phyloP scores from a whole-genome alignment of 2,113 vertebrate genomes.

The Prionailurus bengalensis region DNA sequence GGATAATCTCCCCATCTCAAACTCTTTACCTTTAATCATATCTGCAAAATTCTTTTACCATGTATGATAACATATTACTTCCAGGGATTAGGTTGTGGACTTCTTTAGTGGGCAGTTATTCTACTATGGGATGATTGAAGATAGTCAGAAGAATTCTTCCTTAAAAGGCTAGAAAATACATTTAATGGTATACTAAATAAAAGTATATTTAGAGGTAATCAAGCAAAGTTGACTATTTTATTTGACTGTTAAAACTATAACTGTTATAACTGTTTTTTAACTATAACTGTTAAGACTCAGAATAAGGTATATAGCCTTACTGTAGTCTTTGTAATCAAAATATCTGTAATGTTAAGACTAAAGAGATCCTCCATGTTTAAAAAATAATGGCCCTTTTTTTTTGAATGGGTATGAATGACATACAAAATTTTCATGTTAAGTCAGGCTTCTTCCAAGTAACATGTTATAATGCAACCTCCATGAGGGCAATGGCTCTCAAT shows the following conservation, averaged over 20 bases:
- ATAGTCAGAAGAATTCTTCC: not conserved
- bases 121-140: not conserved
- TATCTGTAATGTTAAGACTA: not conserved
- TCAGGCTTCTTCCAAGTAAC: not conserved
- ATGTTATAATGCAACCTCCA: not conserved
- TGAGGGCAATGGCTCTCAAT: not conserved
- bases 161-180: not conserved
- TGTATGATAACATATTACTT: not conserved
- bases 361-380: not conserved
- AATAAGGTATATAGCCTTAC: not conserved
- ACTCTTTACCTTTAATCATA: not conserved
- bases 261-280: not conserved
- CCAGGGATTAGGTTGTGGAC: not conserved
- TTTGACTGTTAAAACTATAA: not conserved
- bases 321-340: not conserved
- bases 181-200: not conserved
- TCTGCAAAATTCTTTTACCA: not conserved
- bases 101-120: not conserved
- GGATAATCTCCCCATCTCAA: not conserved
- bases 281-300: not conserved
- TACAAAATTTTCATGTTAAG: not conserved
- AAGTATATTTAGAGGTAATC: not conserved
- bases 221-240: not conserved
- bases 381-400: not conserved
- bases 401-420: not conserved